Evolutionary conservation across 2,888 invertebrate genomes (phyloP).

Genomic region (Drosophila quinaria): DNA sequence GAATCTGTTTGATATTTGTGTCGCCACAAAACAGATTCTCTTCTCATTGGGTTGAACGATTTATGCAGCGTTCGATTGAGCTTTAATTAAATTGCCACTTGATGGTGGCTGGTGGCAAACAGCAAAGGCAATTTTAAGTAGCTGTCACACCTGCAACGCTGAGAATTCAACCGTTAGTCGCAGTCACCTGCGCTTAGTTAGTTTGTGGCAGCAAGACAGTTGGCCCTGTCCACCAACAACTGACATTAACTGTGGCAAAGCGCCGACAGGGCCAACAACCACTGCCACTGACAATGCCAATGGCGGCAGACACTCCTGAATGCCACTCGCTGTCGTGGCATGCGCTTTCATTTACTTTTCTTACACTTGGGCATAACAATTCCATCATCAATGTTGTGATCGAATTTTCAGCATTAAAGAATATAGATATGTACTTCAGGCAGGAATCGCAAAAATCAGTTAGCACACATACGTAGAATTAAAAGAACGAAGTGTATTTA

Average conservation of each 20-base stretch:
- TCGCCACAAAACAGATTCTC: constrained; percentile 37
- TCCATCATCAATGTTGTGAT: neutral
- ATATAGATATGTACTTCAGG: too few relatives aligned
- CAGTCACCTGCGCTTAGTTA: constrained; percentile 24
- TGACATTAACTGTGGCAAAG: constrained; percentile 54
- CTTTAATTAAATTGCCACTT: constrained; percentile 73
- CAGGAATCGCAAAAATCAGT: too few relatives aligned
- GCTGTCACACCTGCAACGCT: constrained; percentile 15
- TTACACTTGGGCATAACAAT: neutral
- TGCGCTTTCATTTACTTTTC: constrained; percentile 7
- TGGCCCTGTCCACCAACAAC: constrained; percentile 19
- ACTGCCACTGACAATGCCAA: constrained; percentile 23
- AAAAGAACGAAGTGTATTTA: too few relatives aligned
- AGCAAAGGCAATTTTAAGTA: constrained; percentile 31
- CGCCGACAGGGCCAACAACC: constrained; percentile 27
- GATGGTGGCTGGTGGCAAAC: constrained; percentile 29
- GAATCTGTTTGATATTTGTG: constrained; percentile 38
- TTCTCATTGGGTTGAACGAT: constrained; percentile 46
- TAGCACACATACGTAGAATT: too few relatives aligned
- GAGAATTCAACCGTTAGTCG: constrained; percentile 3
- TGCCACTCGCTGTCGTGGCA: constrained; percentile 17
- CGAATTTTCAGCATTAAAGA: too few relatives aligned
- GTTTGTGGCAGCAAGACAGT: constrained; percentile 21
- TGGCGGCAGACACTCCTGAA: constrained; percentile 24
- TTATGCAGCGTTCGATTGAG: constrained; percentile 53